A percentile compares a stretch with the other conserved stretches of the same genome.
phyloP scores from a whole-genome alignment of 2,797 vertebrate species.

The Erpetoichthys calabaricus region DNA sequence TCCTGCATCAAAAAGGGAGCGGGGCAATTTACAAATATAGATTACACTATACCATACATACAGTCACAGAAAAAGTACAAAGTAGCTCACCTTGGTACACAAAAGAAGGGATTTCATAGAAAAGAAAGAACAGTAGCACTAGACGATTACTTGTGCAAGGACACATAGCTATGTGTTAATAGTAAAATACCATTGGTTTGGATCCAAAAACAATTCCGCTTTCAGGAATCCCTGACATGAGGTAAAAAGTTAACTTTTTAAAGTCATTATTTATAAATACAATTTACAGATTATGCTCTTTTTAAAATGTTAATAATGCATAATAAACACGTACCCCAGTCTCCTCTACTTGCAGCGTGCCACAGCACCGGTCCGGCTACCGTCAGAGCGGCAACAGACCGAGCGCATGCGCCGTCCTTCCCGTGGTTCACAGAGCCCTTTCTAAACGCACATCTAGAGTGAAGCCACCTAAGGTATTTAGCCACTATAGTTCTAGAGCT shows the following conservation, averaged over 20 bases:
- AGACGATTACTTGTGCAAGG: conserved; percentile 66
- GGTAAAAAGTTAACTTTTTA: conserved; percentile 65
- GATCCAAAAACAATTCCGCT: conserved; percentile 45
- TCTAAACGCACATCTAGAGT: conserved; percentile 63
- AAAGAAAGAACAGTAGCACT: conserved; percentile 52
- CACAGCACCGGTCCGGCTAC: too few relatives aligned
- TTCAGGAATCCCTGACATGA: conserved; percentile 65
- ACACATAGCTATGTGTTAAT: conserved; percentile 69
- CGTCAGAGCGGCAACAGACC: too few relatives aligned
- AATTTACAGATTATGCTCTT: conserved; percentile 44
- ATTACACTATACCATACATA: conserved; percentile 61
- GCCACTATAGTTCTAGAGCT: conserved; percentile 56
- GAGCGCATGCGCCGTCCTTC: too few relatives aligned
- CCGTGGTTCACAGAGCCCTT: conserved; percentile 67
- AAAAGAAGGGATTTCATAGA: conserved; percentile 46
- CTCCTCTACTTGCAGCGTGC: too few relatives aligned
- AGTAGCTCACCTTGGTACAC: conserved; percentile 59
- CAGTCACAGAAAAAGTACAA: conserved; percentile 64
- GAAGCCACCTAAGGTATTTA: conserved; percentile 39
- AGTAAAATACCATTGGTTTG: conserved; percentile 59
- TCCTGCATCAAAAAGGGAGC: conserved; percentile 52
- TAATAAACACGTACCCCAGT: too few relatives aligned
- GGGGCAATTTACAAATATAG: conserved; percentile 58
- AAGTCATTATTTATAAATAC: conserved; percentile 51
- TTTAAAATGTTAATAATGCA: conserved; percentile 71